These are phyloP conservation scores for Amphiprion percula DNA, from an alignment of 2,113 vertebrate genomes.

Conservation along the genomic window DNA sequence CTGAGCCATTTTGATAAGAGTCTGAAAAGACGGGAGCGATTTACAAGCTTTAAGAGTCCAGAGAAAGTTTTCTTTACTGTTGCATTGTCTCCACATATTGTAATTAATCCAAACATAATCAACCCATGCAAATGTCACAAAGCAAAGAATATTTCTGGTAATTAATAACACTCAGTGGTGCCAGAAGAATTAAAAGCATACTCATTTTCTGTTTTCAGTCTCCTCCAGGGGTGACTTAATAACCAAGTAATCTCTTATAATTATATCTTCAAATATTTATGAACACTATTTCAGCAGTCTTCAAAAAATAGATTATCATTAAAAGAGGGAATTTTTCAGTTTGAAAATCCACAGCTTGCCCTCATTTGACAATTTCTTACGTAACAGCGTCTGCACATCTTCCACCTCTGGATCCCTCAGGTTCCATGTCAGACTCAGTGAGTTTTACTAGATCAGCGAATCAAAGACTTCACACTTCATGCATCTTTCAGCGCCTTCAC, in stretches of 20 bases:
- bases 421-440: constrained; percentile 14
- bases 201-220: background rate
- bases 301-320: constrained; percentile 55
- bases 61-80: background rate
- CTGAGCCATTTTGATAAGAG: background rate
- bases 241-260: constrained; percentile 63
- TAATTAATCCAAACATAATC: constrained; percentile 14
- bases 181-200: constrained; percentile 32
- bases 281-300: constrained; percentile 49
- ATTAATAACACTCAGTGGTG: constrained; percentile 40
- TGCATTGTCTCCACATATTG: background rate
- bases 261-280: constrained; percentile 78
- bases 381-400: background rate
- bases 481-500: constrained; percentile 40
- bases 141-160: constrained; percentile 11
- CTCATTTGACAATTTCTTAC: background rate
- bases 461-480: constrained; percentile 44
- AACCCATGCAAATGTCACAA: background rate
- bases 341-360: background rate
- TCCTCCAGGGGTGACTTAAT: constrained; percentile 51
- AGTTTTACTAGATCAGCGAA: constrained; percentile 13
- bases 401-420: background rate
- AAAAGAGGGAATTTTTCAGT: constrained; percentile 36
- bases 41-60: background rate
- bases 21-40: background rate